Evolutionary conservation across 1,140 invertebrate species (phyloP).

Genomic region (Akabosia matsudoensis): DNA sequence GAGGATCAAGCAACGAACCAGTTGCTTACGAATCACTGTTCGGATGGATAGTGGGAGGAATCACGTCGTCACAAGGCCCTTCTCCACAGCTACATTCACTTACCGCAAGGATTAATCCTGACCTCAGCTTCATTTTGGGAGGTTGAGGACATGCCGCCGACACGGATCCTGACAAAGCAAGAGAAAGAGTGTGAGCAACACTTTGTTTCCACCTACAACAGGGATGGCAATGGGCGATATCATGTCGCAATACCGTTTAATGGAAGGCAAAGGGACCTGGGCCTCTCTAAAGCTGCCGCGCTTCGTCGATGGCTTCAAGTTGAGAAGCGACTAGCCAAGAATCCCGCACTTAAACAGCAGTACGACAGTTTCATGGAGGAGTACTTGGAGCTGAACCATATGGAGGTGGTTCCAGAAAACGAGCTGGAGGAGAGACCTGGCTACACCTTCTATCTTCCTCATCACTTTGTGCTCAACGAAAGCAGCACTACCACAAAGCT

Average conservation of each 20-base stretch:
- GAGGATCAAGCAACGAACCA: neutral
- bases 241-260: neutral
- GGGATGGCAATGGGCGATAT: neutral
- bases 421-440: neutral
- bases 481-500: slow-evolving; percentile 43
- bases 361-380: slow-evolving; percentile 5
- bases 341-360: neutral
- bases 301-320: neutral
- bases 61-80: neutral
- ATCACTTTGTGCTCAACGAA: slow-evolving; percentile 46
- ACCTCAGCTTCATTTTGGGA: neutral
- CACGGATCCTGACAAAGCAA: neutral
- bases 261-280: neutral
- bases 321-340: neutral
- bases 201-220: neutral
- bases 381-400: neutral
- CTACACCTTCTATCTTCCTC: slow-evolving; percentile 45
- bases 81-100: neutral
- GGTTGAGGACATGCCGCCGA: neutral
- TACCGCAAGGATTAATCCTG: neutral
- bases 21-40: neutral
- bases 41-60: neutral
- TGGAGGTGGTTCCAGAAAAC: neutral
- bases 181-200: neutral
- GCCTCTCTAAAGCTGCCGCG: neutral